Conservation (phyloP, 2,888 invertebrate species). For the Dynastes maya region DNA sequence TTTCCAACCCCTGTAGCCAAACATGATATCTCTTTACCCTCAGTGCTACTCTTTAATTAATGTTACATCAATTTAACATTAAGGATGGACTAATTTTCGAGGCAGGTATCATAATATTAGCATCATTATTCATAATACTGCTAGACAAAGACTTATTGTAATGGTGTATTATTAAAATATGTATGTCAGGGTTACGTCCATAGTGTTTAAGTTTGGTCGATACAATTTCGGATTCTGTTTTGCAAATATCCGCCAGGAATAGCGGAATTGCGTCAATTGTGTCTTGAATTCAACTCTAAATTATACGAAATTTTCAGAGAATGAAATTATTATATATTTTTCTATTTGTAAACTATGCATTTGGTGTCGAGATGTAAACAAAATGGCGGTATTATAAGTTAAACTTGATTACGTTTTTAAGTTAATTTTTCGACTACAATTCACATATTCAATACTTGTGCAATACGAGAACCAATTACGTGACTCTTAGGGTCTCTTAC, state of each 20-base stretch:
- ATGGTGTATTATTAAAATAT: constrained; percentile 34
- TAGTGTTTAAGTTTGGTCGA: constrained; percentile 2
- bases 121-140: constrained; percentile 29
- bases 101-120: constrained; percentile 21
- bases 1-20: neutral
- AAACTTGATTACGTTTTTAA: too few species aligned
- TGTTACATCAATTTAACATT: constrained; percentile 28
- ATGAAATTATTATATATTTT: too few species aligned
- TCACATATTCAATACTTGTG: too few species aligned
- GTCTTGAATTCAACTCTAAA: too few species aligned
- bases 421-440: too few species aligned
- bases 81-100: neutral
- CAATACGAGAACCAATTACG: too few species aligned
- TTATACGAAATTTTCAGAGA: too few species aligned
- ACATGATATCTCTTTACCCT: constrained; percentile 4
- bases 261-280: too few species aligned
- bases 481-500: too few species aligned
- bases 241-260: neutral
- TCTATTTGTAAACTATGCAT: too few species aligned
- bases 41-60: constrained; percentile 16
- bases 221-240: neutral
- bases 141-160: constrained; percentile 31
- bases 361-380: too few species aligned
- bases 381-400: too few species aligned
- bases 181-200: neutral